A percentile compares a stretch with the other conserved stretches of the same genome.
phyloP scores from a whole-genome alignment of 2,797 vertebrate species.

The Babyrousa celebensis region DNA sequence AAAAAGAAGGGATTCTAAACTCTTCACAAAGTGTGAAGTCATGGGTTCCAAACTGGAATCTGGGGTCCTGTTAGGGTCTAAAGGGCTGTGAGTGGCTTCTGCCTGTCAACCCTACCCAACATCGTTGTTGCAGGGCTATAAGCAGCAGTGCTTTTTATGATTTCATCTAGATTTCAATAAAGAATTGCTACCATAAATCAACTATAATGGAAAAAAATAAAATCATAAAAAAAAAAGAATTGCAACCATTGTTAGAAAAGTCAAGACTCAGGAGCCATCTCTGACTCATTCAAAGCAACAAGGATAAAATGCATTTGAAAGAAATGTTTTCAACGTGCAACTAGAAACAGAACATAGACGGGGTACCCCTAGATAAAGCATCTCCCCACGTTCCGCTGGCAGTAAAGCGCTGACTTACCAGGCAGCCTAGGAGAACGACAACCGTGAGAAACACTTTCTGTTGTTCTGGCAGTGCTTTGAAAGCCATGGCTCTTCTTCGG shows the following conservation, averaged over 20 bases:
- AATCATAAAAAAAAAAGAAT: neutral
- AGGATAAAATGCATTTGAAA: conserved; percentile 25
- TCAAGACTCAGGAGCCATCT: neutral
- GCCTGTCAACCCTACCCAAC: neutral
- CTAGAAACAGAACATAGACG: neutral
- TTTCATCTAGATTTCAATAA: conserved; percentile 33
- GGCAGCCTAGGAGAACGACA: conserved; percentile 85
- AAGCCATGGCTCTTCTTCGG: conserved; percentile 87
- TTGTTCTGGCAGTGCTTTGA: conserved; percentile 73
- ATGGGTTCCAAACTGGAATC: neutral
- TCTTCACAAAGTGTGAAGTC: neutral
- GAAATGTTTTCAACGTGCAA: neutral
- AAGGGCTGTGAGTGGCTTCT: neutral
- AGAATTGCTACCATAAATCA: neutral
- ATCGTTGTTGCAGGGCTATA: neutral
- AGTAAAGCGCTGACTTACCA: conserved; percentile 88
- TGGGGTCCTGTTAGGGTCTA: neutral
- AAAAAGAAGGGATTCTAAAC: conserved; percentile 9
- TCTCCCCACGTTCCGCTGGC: neutral
- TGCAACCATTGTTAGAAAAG: conserved; percentile 4
- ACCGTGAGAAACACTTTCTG: conserved; percentile 83
- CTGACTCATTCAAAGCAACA: neutral
- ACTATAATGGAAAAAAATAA: too few relatives aligned
- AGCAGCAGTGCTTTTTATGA: neutral
- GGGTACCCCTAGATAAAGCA: neutral